These are phyloP conservation scores for Muscina levida DNA, from an alignment of 2,888 invertebrate genomes.

Conservation along the genomic window DNA sequence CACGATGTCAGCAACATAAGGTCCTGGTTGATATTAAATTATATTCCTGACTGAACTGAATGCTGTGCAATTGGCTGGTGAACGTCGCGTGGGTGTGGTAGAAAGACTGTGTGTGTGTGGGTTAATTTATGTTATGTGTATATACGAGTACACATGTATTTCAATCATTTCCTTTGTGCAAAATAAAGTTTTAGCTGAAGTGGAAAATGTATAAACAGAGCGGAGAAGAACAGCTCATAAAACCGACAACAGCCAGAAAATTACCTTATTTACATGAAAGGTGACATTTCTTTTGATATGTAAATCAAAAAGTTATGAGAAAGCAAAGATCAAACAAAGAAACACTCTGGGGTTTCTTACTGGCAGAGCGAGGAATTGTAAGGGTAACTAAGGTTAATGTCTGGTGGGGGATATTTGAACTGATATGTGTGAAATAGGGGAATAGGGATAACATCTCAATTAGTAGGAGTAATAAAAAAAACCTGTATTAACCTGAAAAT, in stretches of 20 bases:
- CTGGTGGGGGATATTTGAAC: too few species aligned
- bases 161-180: background rate
- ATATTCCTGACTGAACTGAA: background rate
- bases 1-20: constrained; percentile 49
- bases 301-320: background rate
- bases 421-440: too few species aligned
- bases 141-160: too few species aligned
- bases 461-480: too few species aligned
- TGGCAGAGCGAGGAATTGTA: too few species aligned
- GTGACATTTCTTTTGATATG: constrained; percentile 13
- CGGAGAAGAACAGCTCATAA: background rate
- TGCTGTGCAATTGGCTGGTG: background rate
- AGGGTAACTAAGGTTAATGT: too few species aligned
- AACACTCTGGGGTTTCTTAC: too few species aligned
- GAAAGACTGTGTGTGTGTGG: too few species aligned
- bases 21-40: background rate
- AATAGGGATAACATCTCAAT: too few species aligned
- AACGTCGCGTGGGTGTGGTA: too few species aligned
- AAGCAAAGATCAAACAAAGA: constrained; percentile 6
- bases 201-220: background rate
- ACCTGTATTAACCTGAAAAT: too few species aligned
- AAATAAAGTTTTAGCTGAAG: background rate
- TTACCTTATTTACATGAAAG: constrained; percentile 19
- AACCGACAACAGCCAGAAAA: background rate
- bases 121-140: too few species aligned